A percentile compares a stretch with the other conserved stretches of the same genome.
Conservation (phyloP, 2,113 vertebrate species). For the Acanthochromis polyacanthus region DNA sequence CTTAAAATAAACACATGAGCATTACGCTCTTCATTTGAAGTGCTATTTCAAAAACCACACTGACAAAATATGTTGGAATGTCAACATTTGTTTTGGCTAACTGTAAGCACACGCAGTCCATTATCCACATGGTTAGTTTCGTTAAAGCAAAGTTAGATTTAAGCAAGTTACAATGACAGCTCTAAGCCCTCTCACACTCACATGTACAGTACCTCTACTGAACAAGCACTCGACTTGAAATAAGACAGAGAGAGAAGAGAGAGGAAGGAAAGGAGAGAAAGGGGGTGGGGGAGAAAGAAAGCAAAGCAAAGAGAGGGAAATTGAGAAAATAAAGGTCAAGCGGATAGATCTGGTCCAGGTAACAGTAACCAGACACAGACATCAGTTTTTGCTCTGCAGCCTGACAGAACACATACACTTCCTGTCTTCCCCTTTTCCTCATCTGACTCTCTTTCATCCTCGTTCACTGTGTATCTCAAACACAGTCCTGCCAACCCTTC, state of each 20-base stretch:
- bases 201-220: slow-evolving; percentile 17
- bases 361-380: slow-evolving; percentile 70
- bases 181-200: slow-evolving; percentile 31
- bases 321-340: slow-evolving; percentile 27
- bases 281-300: neutral
- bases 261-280: neutral
- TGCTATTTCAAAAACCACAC: slow-evolving; percentile 38
- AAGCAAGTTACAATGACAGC: slow-evolving; percentile 19
- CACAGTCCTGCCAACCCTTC: slow-evolving; percentile 15
- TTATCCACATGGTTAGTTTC: slow-evolving; percentile 14
- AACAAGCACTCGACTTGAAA: slow-evolving; percentile 45
- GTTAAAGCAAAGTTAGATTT: slow-evolving; percentile 22
- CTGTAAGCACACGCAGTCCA: neutral
- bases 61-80: slow-evolving; percentile 43
- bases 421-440: slow-evolving; percentile 48
- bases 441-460: slow-evolving; percentile 20
- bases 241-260: slow-evolving; percentile 34
- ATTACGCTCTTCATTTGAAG: slow-evolving; percentile 27
- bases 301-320: neutral
- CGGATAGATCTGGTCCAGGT: slow-evolving; percentile 46
- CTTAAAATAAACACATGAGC: neutral
- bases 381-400: slow-evolving; percentile 40
- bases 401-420: slow-evolving; percentile 65
- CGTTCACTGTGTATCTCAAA: slow-evolving; percentile 19
- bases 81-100: slow-evolving; percentile 3